phyloP scores from a whole-genome alignment of 2,113 vertebrate species.

The Hippocampus abdominalis region DNA sequence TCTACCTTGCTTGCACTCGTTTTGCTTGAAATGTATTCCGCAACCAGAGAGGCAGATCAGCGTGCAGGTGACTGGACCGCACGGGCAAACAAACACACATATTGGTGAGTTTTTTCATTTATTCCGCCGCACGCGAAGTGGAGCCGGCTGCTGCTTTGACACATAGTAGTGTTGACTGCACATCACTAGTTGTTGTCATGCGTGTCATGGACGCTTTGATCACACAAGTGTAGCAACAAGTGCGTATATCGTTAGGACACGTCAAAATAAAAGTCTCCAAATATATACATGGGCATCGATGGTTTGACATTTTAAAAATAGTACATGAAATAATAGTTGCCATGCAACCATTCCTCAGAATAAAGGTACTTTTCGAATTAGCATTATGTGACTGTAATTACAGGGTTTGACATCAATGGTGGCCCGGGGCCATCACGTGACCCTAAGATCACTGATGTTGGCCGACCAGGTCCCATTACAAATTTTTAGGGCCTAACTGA shows the following conservation, averaged over 20 bases:
- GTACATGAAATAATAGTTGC: no score
- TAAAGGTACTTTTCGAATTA: no score
- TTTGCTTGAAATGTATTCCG: slow-evolving; percentile 91
- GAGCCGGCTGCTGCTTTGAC: not conserved
- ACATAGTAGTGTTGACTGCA: not conserved
- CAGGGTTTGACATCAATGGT: no score
- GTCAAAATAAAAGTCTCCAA: no score
- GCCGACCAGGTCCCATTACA: no score
- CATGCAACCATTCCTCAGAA: no score
- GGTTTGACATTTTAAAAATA: no score
- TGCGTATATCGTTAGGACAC: not conserved
- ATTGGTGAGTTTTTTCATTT: slow-evolving; percentile 77
- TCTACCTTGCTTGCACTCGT: slow-evolving; percentile 93
- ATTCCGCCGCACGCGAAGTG: not conserved
- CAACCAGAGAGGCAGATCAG: slow-evolving; percentile 90
- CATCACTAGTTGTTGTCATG: not conserved
- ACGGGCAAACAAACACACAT: slow-evolving; percentile 87
- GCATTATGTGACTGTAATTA: no score
- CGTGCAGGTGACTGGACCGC: slow-evolving; percentile 85
- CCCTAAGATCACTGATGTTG: no score
- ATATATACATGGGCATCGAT: no score
- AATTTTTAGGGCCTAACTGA: no score
- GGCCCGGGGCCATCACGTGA: no score
- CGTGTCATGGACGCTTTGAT: not conserved
- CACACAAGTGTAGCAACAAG: not conserved